Evolutionary conservation across 2,888 invertebrate species (phyloP), one percentile per base, ranked within the genome.

Genomic region (Gandaritis pyraliata): DNA sequence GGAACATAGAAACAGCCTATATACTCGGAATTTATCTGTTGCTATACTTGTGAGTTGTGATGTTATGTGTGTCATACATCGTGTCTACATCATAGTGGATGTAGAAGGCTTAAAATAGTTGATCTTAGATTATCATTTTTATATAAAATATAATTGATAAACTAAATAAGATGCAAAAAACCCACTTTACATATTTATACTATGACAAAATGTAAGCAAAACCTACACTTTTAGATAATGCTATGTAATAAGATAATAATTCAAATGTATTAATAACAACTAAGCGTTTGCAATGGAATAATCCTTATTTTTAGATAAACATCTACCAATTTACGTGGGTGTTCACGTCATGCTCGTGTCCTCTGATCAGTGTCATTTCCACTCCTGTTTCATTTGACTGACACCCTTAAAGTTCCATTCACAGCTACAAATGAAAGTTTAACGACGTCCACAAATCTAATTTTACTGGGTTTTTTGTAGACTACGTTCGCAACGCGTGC

Each of bases 401-500:
- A 46, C 36, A 43, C 18, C 15, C 48, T 65, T 64, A 65, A 67
- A 63, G 54, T 61, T 66, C 59, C 61, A 59, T 43, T 45, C 30
- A 29, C 30, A 41, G 50, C 12, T 46, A 58, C 53, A 59, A 53
- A 53, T 56, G 54, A 41, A 54, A 65, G 70, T 74, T 70, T 71
- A 70, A 64, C 65, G 68, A 68, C 69, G 66, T 71, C 63, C 52
- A 59, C 52, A 65, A 66, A 51, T 73, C 62, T 64, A 63, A 66
- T 66, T 64, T 67, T 59, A 65, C 41, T 43, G 41, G 30, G 57
- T 48, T 54, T 67, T 53, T 64, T 45, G 64, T 58, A 64, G 36
- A 57, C 29, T 33, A 45, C 38, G 41, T 54, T 45, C 45, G 38
- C 47, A 57, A 56, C 59, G 48, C 62, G 64, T 73, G 77, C 76